These are phyloP conservation scores for Athene cunicularia DNA, from an alignment of 2,113 vertebrate species.

Conservation along the genomic window DNA sequence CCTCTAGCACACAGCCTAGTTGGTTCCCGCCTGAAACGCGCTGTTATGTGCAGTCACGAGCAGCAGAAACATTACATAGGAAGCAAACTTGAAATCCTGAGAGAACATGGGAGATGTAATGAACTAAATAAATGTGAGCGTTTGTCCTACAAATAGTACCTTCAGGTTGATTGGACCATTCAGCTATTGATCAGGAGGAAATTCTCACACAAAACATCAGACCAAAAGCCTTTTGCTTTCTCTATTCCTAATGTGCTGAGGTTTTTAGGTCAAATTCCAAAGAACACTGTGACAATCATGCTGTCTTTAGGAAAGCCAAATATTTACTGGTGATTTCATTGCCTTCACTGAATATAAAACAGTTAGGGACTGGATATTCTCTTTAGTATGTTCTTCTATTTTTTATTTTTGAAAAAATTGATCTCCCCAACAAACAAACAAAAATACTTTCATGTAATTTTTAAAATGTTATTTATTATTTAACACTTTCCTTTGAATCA, in stretches of 20 bases:
- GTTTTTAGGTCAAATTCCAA: neutral
- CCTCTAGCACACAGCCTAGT: neutral
- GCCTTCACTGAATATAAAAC: neutral
- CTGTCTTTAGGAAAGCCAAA: neutral
- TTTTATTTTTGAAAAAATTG: conserved; percentile 1
- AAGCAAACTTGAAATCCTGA: neutral
- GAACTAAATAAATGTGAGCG: neutral
- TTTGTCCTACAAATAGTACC: neutral
- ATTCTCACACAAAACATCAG: neutral
- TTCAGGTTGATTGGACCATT: neutral
- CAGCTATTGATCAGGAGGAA: neutral
- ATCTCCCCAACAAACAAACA: conserved; percentile 9
- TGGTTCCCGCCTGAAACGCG: neutral
- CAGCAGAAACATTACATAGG: neutral
- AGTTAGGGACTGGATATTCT: neutral
- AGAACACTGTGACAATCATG: neutral
- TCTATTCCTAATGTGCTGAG: neutral
- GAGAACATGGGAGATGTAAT: neutral
- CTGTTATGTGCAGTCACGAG: neutral
- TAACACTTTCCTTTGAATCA: conserved; percentile 66
- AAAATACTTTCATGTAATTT: conserved; percentile 62
- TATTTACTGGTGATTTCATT: neutral
- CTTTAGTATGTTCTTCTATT: neutral
- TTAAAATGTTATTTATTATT: conserved; percentile 71
- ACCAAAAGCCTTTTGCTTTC: neutral